Evolutionary conservation across 1,140 invertebrate species (phyloP).

Genomic region (Triops longicaudatus): DNA sequence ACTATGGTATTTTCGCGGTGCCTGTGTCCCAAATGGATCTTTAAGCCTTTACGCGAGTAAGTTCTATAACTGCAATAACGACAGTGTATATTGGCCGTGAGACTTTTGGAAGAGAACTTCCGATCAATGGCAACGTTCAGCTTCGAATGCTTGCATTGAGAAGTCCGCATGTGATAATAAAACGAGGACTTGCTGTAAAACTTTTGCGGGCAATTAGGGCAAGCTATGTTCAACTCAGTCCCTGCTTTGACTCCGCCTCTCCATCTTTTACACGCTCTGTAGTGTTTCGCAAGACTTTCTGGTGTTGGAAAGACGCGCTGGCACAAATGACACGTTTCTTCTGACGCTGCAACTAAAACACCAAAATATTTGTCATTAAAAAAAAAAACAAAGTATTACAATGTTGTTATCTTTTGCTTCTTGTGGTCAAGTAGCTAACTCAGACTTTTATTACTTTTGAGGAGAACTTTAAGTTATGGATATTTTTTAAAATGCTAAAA

Average conservation of each 20-base stretch:
- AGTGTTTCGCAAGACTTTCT: not conserved
- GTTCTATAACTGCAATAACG: not conserved
- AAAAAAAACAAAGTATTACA: not conserved
- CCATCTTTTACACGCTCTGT: not conserved
- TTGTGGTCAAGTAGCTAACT: too few species aligned
- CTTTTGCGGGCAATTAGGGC: not conserved
- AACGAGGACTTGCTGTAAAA: not conserved
- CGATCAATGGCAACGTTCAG: not conserved
- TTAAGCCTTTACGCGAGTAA: not conserved
- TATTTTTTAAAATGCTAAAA: too few species aligned
- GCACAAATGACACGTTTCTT: not conserved
- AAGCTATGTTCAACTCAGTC: not conserved
- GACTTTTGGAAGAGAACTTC: not conserved
- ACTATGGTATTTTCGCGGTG: not conserved
- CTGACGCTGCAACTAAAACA: not conserved
- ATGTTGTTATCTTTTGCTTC: too few species aligned
- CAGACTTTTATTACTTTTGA: too few species aligned
- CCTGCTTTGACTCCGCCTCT: not conserved
- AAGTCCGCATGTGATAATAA: not conserved
- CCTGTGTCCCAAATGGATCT: not conserved
- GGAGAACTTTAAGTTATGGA: too few species aligned
- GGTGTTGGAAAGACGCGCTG: not conserved
- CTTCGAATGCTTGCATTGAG: not conserved
- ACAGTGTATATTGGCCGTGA: not conserved
- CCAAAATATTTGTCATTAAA: not conserved